Evolutionary conservation across 2,888 invertebrate genomes (phyloP), one percentile per base, ranked within the genome.

Genomic region (Drosophila testacea): DNA sequence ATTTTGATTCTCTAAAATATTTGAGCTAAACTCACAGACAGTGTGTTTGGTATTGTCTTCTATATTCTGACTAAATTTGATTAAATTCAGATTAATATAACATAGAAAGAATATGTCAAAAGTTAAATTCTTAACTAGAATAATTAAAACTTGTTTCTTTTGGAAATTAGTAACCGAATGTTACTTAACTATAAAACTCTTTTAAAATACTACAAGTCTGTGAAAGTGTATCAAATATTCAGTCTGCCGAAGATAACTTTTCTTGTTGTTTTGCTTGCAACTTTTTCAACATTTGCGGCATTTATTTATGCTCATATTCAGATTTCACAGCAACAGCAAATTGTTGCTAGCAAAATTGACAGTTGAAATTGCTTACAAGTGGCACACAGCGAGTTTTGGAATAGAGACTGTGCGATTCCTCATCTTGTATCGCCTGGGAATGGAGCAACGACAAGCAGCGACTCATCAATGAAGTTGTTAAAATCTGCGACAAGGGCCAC

Each of bases 401-500:
- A 36, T 50, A n/a, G 50, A 11, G 34, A 36, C 22, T 44, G 5
- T 5, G 48, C 16, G 50, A 50, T 7, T 50, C 22, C 36, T 27
- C 50, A 11, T 22, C 47, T 30, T 30, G 47, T 47, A 28, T 9
- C 47, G 47, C 41, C 42, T 34, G 42, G 57, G 59, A 48, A 46
- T 47, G 46, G 46, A 57, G 41, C 10, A 34, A n/a, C 44, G 39
- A 27, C 34, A 30, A 48, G 47, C 57, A 48, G 47, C 57, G 69
- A 61, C 38, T 68, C 76, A 65, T 76, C 81, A 83, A 84, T 84
- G 72, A 88, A 86, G 83, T 81, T 79, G 83, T 84, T 84, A 78
- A 85, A 86, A 81, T 74, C 73, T 59, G 70, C 87, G 81, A 77
- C 84, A 81, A 88, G 89, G 84, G 82, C 73, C 84, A 79, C 84